Base-by-base conservation (phyloP, 2,797 vertebrate species). In the Fundulus diaphanus region DNA sequence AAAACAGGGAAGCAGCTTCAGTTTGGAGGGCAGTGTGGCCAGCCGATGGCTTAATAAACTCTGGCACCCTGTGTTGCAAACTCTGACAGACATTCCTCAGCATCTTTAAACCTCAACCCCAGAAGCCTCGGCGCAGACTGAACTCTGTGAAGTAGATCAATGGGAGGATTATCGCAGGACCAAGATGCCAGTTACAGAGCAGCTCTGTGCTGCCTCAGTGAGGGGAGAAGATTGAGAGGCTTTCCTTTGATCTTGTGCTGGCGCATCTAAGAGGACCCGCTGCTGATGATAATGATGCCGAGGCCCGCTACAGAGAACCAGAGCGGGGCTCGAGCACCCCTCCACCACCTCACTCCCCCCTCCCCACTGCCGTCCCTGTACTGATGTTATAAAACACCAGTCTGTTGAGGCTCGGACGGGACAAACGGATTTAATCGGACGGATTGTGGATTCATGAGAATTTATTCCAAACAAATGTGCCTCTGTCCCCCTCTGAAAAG, bases 61-160 rank as follows among this genome's bases (percentile, higher is more conserved):
- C 77, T 89, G 89, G 89, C 87, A 86, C 81, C 69, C 51, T n/a
- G 74, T 24, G 77, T 81, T 70, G 83, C 77, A 90, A 78, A 89
- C 85, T 87, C 89, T 88, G 87, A 91, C 86, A 89, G 90, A 91
- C 88, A 90, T 92, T 92, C 89, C 90, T 91, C 83, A 29, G 89
- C 89, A 88, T 92, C 87, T 92, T 91, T 92, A 92, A 92, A 90
- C 92, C 90, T 87, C 89, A 70, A 79, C 86, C 89, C 88, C 66
- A 88, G 85, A 83, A 92, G 88, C 89, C 85, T 81, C 54, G 5
- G 79, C 22, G 74, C 82, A 91, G 88, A 82, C 90, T 87, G 84
- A 89, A 91, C 90, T 90, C 87, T 90, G 89, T 88, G 91, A 91
- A 94, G 90, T 82, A 90, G 91, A 94, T 93, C 93, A 94, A 92